Evolutionary conservation across 1,140 invertebrate genomes (phyloP), one percentile per base, ranked within the genome.

Genomic region (Holotrichia oblita): DNA sequence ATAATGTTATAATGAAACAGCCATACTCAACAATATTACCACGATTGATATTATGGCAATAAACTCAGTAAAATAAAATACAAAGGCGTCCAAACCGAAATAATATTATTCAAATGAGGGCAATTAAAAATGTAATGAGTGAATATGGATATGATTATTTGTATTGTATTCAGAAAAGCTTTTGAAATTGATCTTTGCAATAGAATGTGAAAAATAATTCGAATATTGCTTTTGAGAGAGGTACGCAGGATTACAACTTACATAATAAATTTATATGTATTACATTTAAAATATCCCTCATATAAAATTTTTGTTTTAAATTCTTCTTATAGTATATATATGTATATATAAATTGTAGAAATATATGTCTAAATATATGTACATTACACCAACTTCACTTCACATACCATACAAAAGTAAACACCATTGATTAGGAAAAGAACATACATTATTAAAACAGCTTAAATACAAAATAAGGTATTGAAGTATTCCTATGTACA

Each of bases 391-490:
- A 69, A 69, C 20, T 17, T 69, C 61, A 69, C 27, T 69, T 69
- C 61, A 69, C 61, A 69, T 69, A 69, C 59, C 22, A n/a, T 64
- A 69, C 8, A 40, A 74, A 41, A 74, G 34, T 24, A 74, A 74
- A 40, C 41, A 9, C 20, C 22, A 41, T n/a, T 74, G 73, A 74
- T 74, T 74, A 74, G 73, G 41, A 74, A 72, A 44, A 74, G 73
- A 44, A 74, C 73, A 74, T 74, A 40, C 40, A 41, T 22, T 41
- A 74, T 34, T 34, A 41, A 74, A 74, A 41, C 17, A 41, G n/a
- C 22, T n/a, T 41, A 69, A 27, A 64, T 64, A 64, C 22, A 20
- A 69, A 73, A 74, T 20, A 24, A 17, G 34, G 34, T 9, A 34
- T 27, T 72, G 9, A 34, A 40, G 6, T 22, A 12, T 72, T 14